A percentile compares a stretch with the other conserved stretches of the same genome.
Conservation (phyloP, 2,888 invertebrate species). For the Leucophora obtusa region DNA sequence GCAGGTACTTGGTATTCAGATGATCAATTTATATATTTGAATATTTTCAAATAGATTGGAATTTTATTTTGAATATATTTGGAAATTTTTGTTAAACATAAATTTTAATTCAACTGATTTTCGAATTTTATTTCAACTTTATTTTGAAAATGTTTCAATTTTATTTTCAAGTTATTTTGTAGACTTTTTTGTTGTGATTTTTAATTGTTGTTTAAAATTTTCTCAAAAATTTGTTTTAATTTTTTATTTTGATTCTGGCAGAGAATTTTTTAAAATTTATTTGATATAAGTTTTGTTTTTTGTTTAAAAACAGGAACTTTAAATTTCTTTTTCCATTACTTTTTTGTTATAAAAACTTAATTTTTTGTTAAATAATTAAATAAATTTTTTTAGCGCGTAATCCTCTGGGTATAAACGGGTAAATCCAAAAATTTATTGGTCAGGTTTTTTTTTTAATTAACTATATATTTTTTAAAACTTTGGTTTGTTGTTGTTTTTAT, state of each 20-base stretch:
- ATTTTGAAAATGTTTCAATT: neutral
- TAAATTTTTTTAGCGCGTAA: conserved; percentile 58
- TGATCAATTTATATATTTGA: neutral
- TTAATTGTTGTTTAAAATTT: neutral
- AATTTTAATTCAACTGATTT: neutral
- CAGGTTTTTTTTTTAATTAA: conserved; percentile 35
- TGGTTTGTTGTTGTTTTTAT: conserved; percentile 41
- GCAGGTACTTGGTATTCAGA: conserved; percentile 36
- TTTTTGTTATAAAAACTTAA: conserved; percentile 9
- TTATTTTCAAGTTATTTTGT: neutral
- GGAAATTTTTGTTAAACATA: neutral
- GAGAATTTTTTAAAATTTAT: conserved; percentile 34
- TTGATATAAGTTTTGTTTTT: conserved; percentile 15
- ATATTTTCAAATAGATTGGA: conserved; percentile 34
- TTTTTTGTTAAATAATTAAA: conserved; percentile 49
- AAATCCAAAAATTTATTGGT: conserved; percentile 60
- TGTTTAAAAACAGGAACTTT: conserved; percentile 70
- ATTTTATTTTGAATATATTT: conserved; percentile 23
- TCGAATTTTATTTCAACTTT: neutral
- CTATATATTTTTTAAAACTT: conserved; percentile 48
- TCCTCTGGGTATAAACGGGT: conserved; percentile 54
- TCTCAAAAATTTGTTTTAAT: neutral
- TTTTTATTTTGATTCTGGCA: conserved; percentile 5
- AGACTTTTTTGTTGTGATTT: neutral
- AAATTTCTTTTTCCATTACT: conserved; percentile 47